Base-by-base conservation (phyloP, 2,888 invertebrate species). In the Eupsilia transversa region DNA sequence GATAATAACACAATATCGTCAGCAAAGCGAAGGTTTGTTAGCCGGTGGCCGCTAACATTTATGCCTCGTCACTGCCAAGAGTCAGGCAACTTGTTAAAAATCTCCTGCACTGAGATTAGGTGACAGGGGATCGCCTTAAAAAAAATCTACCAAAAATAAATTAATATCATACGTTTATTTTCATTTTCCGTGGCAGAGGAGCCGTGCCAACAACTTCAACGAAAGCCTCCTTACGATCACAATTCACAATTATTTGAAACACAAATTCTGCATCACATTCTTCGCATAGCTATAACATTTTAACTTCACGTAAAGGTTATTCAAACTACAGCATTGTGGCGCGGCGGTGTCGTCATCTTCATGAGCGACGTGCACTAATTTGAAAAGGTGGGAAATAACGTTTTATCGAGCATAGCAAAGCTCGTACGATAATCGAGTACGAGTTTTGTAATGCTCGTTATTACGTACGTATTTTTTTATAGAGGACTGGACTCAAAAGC, bases 131-230 rank as follows among this genome's bases (percentile, higher is more conserved):
- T 23, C 9, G 46, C 23, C 23, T 46, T 41, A n/a, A 23, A 14
- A 30, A 1, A 49, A 52, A 9, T 49, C 14, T 17, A 52, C 5
- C 17, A n/a, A 7, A 38, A 38, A n/a, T 33, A 20, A 43, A 41
- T 33, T 12, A 27, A 14, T 27, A 12, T 43, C 81, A 52, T 82
- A 82, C 82, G 30, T 67, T 66, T 86, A 97, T 95, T 89, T 97
- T 96, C 73, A 94, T 88, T 89, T 96, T 96, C 71, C 96, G 92
- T 5, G 96, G 92, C 61, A 97, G 91, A 70, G 94, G 88, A 68
- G 92, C 90, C 20, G 92, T 88, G 38, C 97, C 97, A 30, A 97
- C 93, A 0, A 97, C 96, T 88, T 97, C 97, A 35, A 98, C 95
- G 54, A 95, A 96, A 2, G 97, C 97, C 88, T 97, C 97, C 88